Evolutionary conservation across 2,888 invertebrate species (phyloP).

Genomic region (Phytoseiulus persimilis): DNA sequence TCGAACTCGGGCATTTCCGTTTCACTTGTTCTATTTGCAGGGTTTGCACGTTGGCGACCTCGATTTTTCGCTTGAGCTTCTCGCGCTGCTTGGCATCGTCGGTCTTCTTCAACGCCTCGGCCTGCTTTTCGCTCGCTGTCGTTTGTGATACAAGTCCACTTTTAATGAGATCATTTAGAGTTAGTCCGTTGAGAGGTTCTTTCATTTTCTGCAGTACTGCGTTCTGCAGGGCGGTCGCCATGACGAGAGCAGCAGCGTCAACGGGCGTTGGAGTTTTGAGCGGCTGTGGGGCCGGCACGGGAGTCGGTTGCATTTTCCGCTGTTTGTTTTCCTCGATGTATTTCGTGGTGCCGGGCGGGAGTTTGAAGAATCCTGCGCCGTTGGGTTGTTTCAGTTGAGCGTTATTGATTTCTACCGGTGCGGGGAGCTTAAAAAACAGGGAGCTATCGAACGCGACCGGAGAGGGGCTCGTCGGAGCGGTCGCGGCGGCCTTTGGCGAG

Average conservation of each 20-base stretch:
- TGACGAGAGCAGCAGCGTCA: background rate
- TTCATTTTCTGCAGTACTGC: conserved; percentile 30
- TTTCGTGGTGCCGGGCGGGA: conserved; percentile 14
- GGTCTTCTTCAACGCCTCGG: background rate
- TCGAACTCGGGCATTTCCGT: background rate
- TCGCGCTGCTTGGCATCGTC: background rate
- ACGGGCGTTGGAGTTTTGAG: background rate
- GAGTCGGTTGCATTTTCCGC: background rate
- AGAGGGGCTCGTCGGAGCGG: background rate
- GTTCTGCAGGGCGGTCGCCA: conserved; percentile 20
- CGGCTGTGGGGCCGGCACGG: background rate
- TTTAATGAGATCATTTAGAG: conserved; percentile 34
- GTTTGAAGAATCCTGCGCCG: conserved; percentile 28
- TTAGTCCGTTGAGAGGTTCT: conserved; percentile 28
- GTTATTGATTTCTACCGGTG: conserved; percentile 27
- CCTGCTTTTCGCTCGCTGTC: conserved; percentile 20
- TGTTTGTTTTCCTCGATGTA: conserved; percentile 35
- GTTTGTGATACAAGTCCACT: conserved; percentile 25
- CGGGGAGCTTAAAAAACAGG: conserved; percentile 13
- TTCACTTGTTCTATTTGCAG: conserved; percentile 8
- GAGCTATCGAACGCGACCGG: background rate
- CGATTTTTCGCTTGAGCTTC: background rate
- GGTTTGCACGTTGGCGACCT: background rate
- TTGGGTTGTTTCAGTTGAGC: conserved; percentile 20
- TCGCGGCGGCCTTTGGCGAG: background rate